phyloP scores from a whole-genome alignment of 2,113 vertebrate species.

The Marcusenius ussheri region DNA sequence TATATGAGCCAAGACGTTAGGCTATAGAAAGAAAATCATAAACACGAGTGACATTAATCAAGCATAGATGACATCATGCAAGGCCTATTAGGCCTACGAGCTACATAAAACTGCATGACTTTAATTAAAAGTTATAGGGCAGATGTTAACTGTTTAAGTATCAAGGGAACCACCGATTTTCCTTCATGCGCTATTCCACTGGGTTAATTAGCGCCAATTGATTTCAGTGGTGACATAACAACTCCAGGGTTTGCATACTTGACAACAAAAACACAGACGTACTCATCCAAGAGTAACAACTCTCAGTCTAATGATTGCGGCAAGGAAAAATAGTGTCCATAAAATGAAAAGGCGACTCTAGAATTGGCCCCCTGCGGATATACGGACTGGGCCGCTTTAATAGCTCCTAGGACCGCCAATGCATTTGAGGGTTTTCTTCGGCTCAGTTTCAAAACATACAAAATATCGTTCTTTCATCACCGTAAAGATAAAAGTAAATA shows the following conservation, averaged over 20 bases:
- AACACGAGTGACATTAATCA: not conserved
- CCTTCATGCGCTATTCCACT: not conserved
- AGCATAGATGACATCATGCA: not conserved
- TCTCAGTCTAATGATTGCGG: not conserved
- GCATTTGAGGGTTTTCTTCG: not conserved
- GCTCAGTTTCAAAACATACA: not conserved
- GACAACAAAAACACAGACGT: not conserved
- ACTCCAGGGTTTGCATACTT: not conserved
- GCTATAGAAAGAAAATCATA: not conserved
- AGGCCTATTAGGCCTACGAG: not conserved
- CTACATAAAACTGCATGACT: not conserved
- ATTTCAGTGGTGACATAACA: constrained; percentile 5
- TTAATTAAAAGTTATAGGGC: not conserved
- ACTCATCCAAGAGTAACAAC: not conserved
- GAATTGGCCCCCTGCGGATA: not conserved
- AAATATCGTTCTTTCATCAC: not conserved
- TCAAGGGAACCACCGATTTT: not conserved
- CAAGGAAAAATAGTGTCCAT: not conserved
- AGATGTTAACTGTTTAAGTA: not conserved
- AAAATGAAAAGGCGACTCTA: not conserved
- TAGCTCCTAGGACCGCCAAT: not conserved
- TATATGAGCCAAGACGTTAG: not conserved
- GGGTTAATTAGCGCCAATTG: constrained; percentile 12
- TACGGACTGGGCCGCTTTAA: not conserved
- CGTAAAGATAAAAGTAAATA: not conserved